Evolutionary conservation across 1,140 invertebrate species (phyloP).

Genomic region (Magallana gigas): DNA sequence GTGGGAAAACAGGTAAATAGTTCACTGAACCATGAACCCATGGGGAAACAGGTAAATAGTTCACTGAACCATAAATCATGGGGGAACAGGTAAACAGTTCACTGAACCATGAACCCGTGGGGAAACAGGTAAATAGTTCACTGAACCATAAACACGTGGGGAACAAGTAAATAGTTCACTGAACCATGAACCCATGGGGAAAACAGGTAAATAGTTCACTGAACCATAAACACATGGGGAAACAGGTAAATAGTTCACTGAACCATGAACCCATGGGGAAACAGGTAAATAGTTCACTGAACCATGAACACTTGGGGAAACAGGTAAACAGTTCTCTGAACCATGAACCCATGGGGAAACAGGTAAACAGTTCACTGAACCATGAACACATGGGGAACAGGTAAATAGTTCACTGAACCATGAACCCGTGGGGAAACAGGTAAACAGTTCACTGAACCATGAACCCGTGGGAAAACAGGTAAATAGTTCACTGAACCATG

Average conservation of each 20-base stretch:
- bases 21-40: background rate
- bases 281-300: too few relatives aligned
- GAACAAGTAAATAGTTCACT: too few relatives aligned
- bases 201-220: too few relatives aligned
- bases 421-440: too few relatives aligned
- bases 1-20: conserved; percentile 89
- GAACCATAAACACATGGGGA: conserved; percentile 82
- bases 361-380: background rate
- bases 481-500: background rate
- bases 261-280: too few relatives aligned
- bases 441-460: background rate
- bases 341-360: background rate
- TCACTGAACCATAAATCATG: background rate
- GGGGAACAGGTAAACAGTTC: too few relatives aligned
- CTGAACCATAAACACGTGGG: too few relatives aligned
- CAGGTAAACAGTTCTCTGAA: background rate
- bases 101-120: too few relatives aligned
- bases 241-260: too few relatives aligned
- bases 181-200: too few relatives aligned
- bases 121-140: too few relatives aligned
- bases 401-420: background rate
- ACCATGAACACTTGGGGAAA: background rate
- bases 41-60: background rate
- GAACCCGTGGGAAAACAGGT: conserved; percentile 89
- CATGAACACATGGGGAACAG: background rate